A percentile compares a stretch with the other conserved stretches of the same genome.
phyloP scores from a whole-genome alignment of 2,888 invertebrate species.

The Scaeva pyrastri region DNA sequence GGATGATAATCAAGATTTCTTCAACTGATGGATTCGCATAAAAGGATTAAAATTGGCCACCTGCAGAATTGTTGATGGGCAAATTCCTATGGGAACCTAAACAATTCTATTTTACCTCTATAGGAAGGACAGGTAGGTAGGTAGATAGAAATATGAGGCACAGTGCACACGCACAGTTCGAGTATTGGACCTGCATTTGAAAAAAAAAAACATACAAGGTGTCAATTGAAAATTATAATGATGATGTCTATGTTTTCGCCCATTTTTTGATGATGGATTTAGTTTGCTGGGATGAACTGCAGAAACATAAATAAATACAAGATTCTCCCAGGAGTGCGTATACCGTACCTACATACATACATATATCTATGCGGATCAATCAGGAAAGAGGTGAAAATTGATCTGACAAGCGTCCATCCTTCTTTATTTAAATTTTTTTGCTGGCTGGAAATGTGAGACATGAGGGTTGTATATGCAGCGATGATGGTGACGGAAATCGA shows the following conservation, averaged over 20 bases:
- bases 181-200: too few species aligned
- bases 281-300: background rate
- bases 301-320: conserved; percentile 37
- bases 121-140: background rate
- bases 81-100: conserved; percentile 20
- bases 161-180: background rate
- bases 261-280: background rate
- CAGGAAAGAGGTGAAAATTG: conserved; percentile 60
- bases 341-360: too few species aligned
- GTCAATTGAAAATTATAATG: conserved; percentile 54
- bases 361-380: conserved; percentile 61
- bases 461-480: conserved; percentile 8
- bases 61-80: conserved; percentile 44
- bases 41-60: conserved; percentile 66
- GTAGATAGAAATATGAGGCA: too few species aligned
- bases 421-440: conserved; percentile 1
- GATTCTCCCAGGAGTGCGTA: conserved; percentile 40
- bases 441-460: background rate
- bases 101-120: too few species aligned
- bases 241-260: conserved; percentile 59
- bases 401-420: conserved; percentile 55
- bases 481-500: background rate
- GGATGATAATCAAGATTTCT: conserved; percentile 12
- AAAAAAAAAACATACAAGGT: conserved; percentile 8
- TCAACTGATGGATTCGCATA: conserved; percentile 31